Conservation (phyloP, 1,140 invertebrate genomes). For the Drosophila sulfurigaster region DNA sequence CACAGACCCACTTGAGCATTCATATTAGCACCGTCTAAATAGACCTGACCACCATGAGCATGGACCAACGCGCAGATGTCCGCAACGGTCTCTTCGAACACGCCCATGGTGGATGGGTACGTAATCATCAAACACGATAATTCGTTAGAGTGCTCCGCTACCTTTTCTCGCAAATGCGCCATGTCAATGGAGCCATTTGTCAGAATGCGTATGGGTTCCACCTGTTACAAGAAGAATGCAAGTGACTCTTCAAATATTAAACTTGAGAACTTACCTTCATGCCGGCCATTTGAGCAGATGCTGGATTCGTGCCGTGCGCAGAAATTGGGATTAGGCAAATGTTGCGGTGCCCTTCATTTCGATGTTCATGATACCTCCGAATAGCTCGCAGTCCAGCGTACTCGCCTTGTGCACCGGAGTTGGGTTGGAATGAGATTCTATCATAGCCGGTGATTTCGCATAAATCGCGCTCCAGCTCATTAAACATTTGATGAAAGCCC, state of each 20-base stretch:
- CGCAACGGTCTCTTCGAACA: slow-evolving; percentile 98
- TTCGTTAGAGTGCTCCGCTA: slow-evolving; percentile 92
- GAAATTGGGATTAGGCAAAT: slow-evolving; percentile 99
- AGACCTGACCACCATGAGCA: slow-evolving; percentile 97
- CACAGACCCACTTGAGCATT: slow-evolving; percentile 99
- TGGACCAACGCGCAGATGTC: slow-evolving; percentile 97
- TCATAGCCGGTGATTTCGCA: slow-evolving; percentile 99
- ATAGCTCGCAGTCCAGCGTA: slow-evolving; percentile 98
- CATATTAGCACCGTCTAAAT: slow-evolving; percentile 99
- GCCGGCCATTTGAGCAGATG: slow-evolving; percentile 99
- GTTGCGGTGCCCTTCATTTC: slow-evolving; percentile 92
- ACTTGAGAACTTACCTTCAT: slow-evolving; percentile 88
- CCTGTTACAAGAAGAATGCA: slow-evolving; percentile 69
- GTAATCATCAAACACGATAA: slow-evolving; percentile 99
- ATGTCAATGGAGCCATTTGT: slow-evolving; percentile 96
- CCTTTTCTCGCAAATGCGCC: slow-evolving; percentile 92
- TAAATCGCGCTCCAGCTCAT: slow-evolving; percentile 95
- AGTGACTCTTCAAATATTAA: no score
- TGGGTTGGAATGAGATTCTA: slow-evolving; percentile 98
- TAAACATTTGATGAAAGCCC: slow-evolving; percentile 96
- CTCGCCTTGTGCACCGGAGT: slow-evolving; percentile 99
- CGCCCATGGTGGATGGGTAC: slow-evolving; percentile 99
- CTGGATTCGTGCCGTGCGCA: slow-evolving; percentile 99
- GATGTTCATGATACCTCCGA: slow-evolving; percentile 95
- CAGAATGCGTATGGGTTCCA: slow-evolving; percentile 94